Base-by-base conservation (phyloP, 64 coral and sea anemone genomes). In the Porites australiensis region DNA sequence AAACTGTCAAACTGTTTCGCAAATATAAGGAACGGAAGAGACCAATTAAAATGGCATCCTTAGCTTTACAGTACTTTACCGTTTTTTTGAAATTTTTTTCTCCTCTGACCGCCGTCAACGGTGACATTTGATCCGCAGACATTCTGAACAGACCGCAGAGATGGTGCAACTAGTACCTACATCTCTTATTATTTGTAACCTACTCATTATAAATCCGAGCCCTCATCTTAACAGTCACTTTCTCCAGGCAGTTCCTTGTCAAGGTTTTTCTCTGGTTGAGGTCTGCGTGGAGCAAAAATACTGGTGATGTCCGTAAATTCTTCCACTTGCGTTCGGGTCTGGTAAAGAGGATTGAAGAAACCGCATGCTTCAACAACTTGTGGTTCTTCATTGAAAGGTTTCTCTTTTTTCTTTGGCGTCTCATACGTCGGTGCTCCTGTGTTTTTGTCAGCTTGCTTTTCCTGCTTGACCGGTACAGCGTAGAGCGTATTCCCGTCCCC, bases 271-370 rank as follows among this genome's bases (percentile, higher is more conserved):
- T 48, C 77, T 58, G 55, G 13, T 23, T 74, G 74, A 14, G 43
- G 18, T 51, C 49, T 77, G 45, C 43, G 58, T 22, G 12, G 23
- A 37, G 60, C n/a, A 65, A 79, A 89, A 43, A 78, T 89, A 12
- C 60, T 79, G 3, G 84, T 57, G 5, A 90, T 90, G 18, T 80
- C 88, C 37, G 63, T 44, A 44, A 69, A 79, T 67, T 90, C 18
- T 8, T 55, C 8, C 12, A 44, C 53, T 53, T 79, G 43, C 15
- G 11, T 46, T 13, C 77, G 65, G 43, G 89, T 47, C 78, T 91
- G 77, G 57, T 91, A 91, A 66, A 91, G 14, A 49, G 89, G 89
- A 55, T 91, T 91, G 49, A 81, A 74, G 68, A 91, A 91, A 3
- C 89, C 89, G 44, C 53, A 3, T 48, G 48, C 68, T 13, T 51